These are phyloP conservation scores for Ceratina australensis DNA, from an alignment of 1,140 invertebrate genomes.

Conservation along the genomic window DNA sequence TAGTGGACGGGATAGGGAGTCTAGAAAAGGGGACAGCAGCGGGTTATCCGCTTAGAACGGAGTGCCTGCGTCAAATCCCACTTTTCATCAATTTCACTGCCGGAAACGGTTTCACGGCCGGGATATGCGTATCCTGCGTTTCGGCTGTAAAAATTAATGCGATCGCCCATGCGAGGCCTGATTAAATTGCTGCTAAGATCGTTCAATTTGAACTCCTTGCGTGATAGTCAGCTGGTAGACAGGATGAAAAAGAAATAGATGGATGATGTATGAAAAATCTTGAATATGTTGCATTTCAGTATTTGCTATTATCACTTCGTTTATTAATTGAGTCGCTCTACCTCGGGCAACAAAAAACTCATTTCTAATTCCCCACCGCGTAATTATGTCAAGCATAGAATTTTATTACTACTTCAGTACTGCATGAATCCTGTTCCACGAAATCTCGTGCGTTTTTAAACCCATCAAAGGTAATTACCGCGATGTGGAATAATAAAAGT, in stretches of 20 bases:
- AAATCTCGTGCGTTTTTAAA: neutral
- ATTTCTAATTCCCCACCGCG: neutral
- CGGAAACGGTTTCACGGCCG: neutral
- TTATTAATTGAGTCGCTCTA: neutral
- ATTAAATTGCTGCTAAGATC: conserved; percentile 25
- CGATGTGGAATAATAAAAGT: no score
- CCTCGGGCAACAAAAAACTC: neutral
- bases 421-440: neutral
- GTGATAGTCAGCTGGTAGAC: neutral
- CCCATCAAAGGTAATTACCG: no score
- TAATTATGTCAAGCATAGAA: neutral
- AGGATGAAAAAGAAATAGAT: neutral
- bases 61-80: conserved; percentile 56
- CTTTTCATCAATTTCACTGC: conserved; percentile 65
- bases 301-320: neutral
- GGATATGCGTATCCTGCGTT: neutral
- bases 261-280: neutral
- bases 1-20: conserved; percentile 11
- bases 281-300: neutral
- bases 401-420: neutral
- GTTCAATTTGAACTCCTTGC: no score
- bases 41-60: conserved; percentile 57
- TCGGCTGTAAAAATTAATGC: neutral
- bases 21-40: conserved; percentile 21
- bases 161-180: neutral